Percentiles rank a stretch among this genome's conserved stretches.
These are phyloP conservation scores for Oxystoma pomonae DNA, from an alignment of 2,888 invertebrate species.

Conservation along the genomic window DNA sequence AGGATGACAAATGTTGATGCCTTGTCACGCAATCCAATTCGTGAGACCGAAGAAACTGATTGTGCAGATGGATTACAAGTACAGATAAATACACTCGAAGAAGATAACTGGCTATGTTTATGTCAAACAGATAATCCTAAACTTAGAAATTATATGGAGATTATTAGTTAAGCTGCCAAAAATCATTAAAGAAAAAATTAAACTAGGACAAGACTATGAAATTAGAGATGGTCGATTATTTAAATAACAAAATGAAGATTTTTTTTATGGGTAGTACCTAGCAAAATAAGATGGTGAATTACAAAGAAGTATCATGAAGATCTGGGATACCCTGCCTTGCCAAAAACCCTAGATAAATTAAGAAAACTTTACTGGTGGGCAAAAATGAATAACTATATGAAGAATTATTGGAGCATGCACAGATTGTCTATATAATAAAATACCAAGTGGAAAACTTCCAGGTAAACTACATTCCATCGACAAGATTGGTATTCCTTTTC, in stretches of 20 bases:
- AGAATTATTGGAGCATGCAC: conserved; percentile 13
- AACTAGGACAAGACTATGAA: conserved; percentile 19
- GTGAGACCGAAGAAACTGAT: conserved; percentile 2
- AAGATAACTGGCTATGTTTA: not conserved
- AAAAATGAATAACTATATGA: conserved; percentile 9
- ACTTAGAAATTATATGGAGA: no score
- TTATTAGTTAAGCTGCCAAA: not conserved
- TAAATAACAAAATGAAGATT: conserved; percentile 14
- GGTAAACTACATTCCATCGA: conserved; percentile 18
- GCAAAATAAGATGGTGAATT: conserved; percentile 27
- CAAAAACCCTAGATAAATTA: conserved; percentile 25
- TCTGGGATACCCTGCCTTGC: conserved; percentile 31
- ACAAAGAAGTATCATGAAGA: conserved; percentile 25
- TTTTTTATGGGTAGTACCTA: conserved; percentile 23
- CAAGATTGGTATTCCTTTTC: conserved; percentile 14
- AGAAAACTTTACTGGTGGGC: conserved; percentile 9
- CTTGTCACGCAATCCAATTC: conserved; percentile 27
- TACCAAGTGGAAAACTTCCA: conserved; percentile 16
- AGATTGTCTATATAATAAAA: conserved; percentile 19
- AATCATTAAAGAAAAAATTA: conserved; percentile 4
- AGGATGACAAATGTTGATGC: conserved; percentile 38
- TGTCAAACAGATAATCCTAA: no score
- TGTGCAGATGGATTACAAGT: not conserved
- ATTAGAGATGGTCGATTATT: conserved; percentile 16
- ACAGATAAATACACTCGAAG: not conserved